Evolutionary conservation across 2,113 vertebrate species (phyloP), one percentile per base, ranked within the genome.

Genomic region (Grammomys surdaster): DNA sequence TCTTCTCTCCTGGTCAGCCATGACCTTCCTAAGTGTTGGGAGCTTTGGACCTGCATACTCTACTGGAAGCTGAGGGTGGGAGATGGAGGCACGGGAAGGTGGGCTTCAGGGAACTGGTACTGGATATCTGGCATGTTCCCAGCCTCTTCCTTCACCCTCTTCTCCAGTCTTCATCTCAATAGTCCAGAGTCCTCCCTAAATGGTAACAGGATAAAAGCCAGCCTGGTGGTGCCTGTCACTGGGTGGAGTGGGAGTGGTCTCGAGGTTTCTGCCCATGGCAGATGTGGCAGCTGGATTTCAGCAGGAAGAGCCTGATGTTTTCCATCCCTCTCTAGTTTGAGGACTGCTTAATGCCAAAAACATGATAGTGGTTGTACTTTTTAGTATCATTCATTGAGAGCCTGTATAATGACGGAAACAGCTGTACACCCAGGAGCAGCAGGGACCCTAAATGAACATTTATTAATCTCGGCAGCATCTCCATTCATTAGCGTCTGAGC

Each of bases 391-490:
- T 95, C 76, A 72, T 75, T 65, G 87, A 96, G 86, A 81, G 87
- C n/a, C 33, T 70, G 40, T 65, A 43, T 46, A 80, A 77, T 87
- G 82, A 76, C 46, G 80, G 20, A 89, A 88, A 92, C 48, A 16
- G 60, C 86, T 65, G 40, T 60, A 40, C 60, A 28, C 81, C 88
- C 69, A 48, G 84, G 16, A 89, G 65, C 67, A 36, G 28, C 20
- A 26, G 48, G 87, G n/a, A 58, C 82, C 88, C 80, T 48, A 78
- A 87, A n/a, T 93, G 93, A 86, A 86, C 69, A 78, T 70, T 90
- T 81, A 77, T 91, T 85, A 67, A 69, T 56, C 73, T 95, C 87
- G 63, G 89, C 43, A 48, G 14, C n/a, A 20, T 81, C n/a, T 72
- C 75, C n/a, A 33, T 65, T 90, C 70, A 60, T 46, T 46, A 43